phyloP scores from a whole-genome alignment of 2,888 invertebrate genomes.

The Netelia fuscicornis region DNA sequence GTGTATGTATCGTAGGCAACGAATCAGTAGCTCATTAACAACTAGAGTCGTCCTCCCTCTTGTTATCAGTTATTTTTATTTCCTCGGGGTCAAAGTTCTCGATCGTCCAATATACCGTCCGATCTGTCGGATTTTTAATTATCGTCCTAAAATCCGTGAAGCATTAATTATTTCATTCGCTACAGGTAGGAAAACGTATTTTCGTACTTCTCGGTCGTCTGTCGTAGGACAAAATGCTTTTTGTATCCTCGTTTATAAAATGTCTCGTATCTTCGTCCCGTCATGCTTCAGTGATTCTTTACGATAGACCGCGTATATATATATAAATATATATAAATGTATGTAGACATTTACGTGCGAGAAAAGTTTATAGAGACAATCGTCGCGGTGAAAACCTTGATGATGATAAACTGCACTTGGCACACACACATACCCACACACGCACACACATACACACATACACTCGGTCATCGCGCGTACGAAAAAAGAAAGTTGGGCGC shows the following conservation, averaged over 20 bases:
- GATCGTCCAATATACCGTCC: background rate
- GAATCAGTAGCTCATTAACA: background rate
- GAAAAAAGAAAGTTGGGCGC: conserved; percentile 41
- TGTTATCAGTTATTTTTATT: background rate
- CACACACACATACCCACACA: background rate
- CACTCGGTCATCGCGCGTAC: conserved; percentile 2
- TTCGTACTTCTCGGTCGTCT: background rate
- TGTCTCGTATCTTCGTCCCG: background rate
- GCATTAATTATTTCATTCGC: background rate
- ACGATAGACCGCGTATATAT: conserved; percentile 22
- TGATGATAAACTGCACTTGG: conserved; percentile 55
- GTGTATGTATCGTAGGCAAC: background rate
- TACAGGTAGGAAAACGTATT: background rate
- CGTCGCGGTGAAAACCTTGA: conserved; percentile 48
- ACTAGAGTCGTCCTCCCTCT: background rate
- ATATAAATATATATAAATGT: background rate
- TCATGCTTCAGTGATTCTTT: conserved; percentile 19
- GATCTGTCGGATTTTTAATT: background rate
- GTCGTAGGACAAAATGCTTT: background rate
- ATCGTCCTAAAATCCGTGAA: background rate
- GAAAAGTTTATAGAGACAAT: conserved; percentile 22
- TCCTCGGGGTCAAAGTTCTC: background rate
- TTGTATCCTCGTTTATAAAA: background rate
- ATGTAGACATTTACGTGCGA: background rate
- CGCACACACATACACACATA: too few species aligned